phyloP scores from a whole-genome alignment of 2,797 vertebrate species.

The Micropoecilia bifurca region DNA sequence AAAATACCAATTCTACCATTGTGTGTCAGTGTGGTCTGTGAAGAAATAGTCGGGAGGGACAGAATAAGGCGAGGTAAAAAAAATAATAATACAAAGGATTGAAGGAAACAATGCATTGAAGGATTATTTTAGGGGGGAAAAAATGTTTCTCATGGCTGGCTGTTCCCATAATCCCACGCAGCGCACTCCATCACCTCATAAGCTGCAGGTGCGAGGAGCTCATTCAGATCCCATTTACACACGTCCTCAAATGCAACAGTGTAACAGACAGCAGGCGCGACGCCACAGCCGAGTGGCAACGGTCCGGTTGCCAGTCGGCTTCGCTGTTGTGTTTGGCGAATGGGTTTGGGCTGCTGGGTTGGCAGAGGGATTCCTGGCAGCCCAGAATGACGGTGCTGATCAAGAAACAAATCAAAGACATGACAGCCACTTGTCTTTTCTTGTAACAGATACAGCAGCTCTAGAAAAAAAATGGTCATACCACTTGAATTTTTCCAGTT shows the following conservation, averaged over 20 bases:
- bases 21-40: constrained; percentile 56
- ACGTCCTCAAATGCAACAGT: constrained; percentile 55
- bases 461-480: neutral
- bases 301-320: constrained; percentile 58
- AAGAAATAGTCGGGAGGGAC: constrained; percentile 28
- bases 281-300: constrained; percentile 58
- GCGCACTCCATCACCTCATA: constrained; percentile 40
- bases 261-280: constrained; percentile 63
- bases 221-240: constrained; percentile 38
- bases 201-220: constrained; percentile 60
- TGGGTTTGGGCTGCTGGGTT: constrained; percentile 42
- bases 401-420: constrained; percentile 58
- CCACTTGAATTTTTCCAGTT: neutral
- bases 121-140: constrained; percentile 1
- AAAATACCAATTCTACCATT: constrained; percentile 74
- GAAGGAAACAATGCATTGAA: constrained; percentile 16
- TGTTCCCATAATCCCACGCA: constrained; percentile 29
- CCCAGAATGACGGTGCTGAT: constrained; percentile 33
- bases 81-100: constrained; percentile 6
- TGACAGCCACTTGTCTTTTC: constrained; percentile 42
- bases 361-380: constrained; percentile 63
- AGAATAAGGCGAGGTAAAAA: constrained; percentile 12
- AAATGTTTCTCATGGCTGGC: constrained; percentile 28
- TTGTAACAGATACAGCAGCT: neutral
- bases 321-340: constrained; percentile 70